Conservation (phyloP, 2,113 vertebrate species). For the Lophotis ruficrista region DNA sequence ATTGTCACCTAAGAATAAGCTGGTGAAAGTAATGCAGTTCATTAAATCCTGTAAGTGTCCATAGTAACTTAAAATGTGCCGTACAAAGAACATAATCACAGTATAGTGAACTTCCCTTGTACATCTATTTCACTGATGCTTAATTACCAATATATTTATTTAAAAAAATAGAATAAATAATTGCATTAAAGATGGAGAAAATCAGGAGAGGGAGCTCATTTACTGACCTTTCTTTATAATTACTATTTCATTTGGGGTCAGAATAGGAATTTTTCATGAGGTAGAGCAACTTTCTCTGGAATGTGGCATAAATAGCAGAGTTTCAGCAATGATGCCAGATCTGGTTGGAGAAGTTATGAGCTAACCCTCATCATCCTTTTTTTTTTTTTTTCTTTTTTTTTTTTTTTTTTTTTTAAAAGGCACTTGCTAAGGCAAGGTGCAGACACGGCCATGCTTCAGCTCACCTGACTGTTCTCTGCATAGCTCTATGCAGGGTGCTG, state of each 20-base stretch:
- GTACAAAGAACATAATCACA: neutral
- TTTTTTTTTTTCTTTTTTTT: neutral
- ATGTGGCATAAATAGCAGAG: neutral
- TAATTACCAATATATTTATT: neutral
- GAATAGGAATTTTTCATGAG: neutral
- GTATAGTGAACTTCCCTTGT: neutral
- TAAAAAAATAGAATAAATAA: neutral
- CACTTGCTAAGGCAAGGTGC: neutral
- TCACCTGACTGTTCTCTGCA: neutral
- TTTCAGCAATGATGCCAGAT: neutral
- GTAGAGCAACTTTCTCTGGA: neutral
- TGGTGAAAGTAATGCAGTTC: neutral
- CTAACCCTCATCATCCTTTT: neutral
- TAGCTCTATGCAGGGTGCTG: neutral
- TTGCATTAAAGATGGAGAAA: neutral
- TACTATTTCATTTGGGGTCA: neutral
- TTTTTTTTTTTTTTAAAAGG: neutral
- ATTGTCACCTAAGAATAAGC: neutral
- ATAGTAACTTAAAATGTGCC: neutral
- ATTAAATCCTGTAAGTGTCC: neutral
- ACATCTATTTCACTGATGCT: neutral
- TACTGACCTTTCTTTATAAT: neutral
- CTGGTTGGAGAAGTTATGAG: neutral
- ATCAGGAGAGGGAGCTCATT: neutral
- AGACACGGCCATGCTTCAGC: accelerated